Evolutionary conservation across 2,113 vertebrate species (phyloP).

Genomic region (Marmota flaviventris): DNA sequence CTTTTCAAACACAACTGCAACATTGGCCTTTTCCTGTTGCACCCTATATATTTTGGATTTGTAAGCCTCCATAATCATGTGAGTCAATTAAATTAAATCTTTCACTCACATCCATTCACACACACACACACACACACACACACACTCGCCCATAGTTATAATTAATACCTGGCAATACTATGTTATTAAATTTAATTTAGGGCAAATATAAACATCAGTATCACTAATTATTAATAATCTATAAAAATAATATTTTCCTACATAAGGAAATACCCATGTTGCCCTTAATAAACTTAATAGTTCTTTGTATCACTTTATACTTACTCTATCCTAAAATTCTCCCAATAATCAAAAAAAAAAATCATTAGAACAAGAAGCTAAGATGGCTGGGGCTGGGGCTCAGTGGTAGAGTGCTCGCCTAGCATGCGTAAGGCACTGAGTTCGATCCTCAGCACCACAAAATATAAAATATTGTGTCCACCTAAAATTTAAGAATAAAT

Average conservation of each 20-base stretch:
- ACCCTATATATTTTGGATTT: background rate
- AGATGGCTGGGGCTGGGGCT: too few species aligned
- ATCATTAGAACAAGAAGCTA: background rate
- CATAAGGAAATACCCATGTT: background rate
- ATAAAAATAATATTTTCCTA: background rate
- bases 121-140: background rate
- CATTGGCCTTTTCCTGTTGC: background rate
- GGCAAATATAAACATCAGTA: background rate
- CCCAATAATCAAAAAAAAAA: background rate
- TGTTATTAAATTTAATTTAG: conserved; percentile 10
- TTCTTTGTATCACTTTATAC: background rate
- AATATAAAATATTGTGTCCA: too few species aligned
- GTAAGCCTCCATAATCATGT: background rate
- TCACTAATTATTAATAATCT: background rate
- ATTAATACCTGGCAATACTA: background rate
- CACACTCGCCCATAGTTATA: background rate
- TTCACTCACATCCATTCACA: background rate
- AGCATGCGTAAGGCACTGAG: too few species aligned
- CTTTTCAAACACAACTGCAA: background rate
- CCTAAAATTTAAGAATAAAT: too few species aligned
- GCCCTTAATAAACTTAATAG: background rate
- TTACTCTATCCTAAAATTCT: conserved; percentile 35
- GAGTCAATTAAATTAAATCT: background rate
- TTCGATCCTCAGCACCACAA: too few species aligned
- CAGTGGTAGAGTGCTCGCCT: too few species aligned